Evolutionary conservation across 2,113 vertebrate genomes (phyloP), one percentile per base, ranked within the genome.

Genomic region (Nicator chloris): DNA sequence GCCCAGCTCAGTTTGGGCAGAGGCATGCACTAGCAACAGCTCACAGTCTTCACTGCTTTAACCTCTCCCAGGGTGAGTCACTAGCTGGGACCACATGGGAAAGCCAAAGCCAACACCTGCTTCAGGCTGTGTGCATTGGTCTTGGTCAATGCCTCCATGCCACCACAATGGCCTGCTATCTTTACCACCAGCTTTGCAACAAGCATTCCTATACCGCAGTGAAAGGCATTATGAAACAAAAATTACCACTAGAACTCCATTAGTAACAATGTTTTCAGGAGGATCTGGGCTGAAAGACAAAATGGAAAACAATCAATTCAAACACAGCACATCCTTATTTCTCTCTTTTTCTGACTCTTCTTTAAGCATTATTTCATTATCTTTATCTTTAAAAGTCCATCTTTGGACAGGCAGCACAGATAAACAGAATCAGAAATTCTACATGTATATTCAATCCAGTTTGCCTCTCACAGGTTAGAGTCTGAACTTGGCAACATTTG

Each of bases 241-340:
- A 96, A 73, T 98, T 98, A 99, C 98, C 98, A 99, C 97, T 79
- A 99, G 91, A 49, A 98, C 98, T 72, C 98, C 98, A 37, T 99
- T 99, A 27, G 98, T 98, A 85, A 97, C 15, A 63, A 98, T 98
- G 40, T 95, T 96, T 93, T 97, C 97, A 18, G 97, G 97, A 44
- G 93, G 91, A 78, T 88, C 97, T 20, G 96, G 73, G 45, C 99
- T 99, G 93, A 82, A 98, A 98, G 86, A 93, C 82, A 96, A 92
- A 96, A 90, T 16, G 14, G 18, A 53, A 82, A 86, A 65, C 7
- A 54, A 49, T 53, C 33, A 79, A 4, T 75, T 92, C 12, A 76
- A 71, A 94, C 45, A 1, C 31, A 85, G 10, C 15, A 21, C 24
- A 13, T 26, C 33, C 5, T 42, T 70, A 3, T 9, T 71, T 64